Base-by-base conservation (phyloP, 30 jellyfish, hydroid and myxozoan genomes). In the Nemopilema nomurai region DNA sequence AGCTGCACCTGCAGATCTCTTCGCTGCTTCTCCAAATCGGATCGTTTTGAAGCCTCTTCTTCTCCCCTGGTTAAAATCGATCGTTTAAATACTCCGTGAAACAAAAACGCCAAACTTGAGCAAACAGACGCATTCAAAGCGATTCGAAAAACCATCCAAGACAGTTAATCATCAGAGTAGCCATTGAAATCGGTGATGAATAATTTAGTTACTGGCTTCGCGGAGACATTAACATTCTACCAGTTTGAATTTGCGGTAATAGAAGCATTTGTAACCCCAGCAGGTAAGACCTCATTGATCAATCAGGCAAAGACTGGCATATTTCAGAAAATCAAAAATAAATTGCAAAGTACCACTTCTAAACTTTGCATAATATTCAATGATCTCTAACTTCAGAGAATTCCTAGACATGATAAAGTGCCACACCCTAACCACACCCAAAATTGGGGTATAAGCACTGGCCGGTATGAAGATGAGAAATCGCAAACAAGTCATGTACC, bases 51-150 rank as follows among this genome's bases (percentile, higher is more conserved):
- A 1, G 91, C 88, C 77, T 96, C 99, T 30, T 96, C 99, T 49
- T 96, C 99, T 20, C 95, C 96, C 33, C 99, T 89, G 76, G 25
- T 13, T n/a, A n/a, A n/a, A n/a, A n/a, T n/a, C n/a, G n/a, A n/a
- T n/a, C n/a, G n/a, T n/a, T n/a, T n/a, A n/a, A n/a, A n/a, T n/a
- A n/a, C n/a, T n/a, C n/a, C n/a, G n/a, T n/a, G n/a, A n/a, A n/a
- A n/a, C n/a, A n/a, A n/a, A n/a, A n/a, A n/a, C n/a, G n/a, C n/a
- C n/a, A n/a, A n/a, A n/a, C n/a, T n/a, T n/a, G n/a, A n/a, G n/a
- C n/a, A n/a, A n/a, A n/a, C n/a, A n/a, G n/a, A n/a, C n/a, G n/a
- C n/a, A n/a, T n/a, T n/a, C n/a, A n/a, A n/a, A n/a, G n/a, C n/a
- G n/a, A n/a, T n/a, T n/a, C n/a, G n/a, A n/a, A n/a, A n/a, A 13